Evolutionary conservation across 2,888 invertebrate genomes (phyloP).

Genomic region (Luperina nickerlii): DNA sequence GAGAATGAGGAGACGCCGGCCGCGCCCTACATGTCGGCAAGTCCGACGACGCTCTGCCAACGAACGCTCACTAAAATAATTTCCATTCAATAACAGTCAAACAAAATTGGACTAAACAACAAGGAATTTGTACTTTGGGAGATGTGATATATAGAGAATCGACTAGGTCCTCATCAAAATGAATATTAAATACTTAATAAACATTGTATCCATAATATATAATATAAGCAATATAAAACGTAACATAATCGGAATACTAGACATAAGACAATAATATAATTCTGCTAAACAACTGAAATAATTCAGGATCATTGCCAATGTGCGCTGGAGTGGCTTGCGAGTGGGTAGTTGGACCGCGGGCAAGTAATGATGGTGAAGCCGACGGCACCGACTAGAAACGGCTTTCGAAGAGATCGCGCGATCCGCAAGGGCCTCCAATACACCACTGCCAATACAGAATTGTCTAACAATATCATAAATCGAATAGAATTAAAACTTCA

Average conservation of each 20-base stretch:
- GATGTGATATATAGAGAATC: conserved; percentile 90
- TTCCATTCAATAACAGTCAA: conserved; percentile 90
- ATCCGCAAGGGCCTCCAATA: conserved; percentile 73
- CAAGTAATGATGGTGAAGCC: conserved; percentile 71
- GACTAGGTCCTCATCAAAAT: conserved; percentile 91
- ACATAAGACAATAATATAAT: conserved; percentile 85
- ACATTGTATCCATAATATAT: conserved; percentile 89
- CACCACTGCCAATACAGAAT: conserved; percentile 84
- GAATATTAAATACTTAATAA: conserved; percentile 90
- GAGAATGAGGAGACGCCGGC: conserved; percentile 66
- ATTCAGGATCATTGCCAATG: conserved; percentile 82
- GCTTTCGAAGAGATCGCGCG: conserved; percentile 65
- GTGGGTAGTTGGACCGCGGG: conserved; percentile 57
- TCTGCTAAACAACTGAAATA: conserved; percentile 90
- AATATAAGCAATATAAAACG: conserved; percentile 90
- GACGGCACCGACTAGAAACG: conserved; percentile 82
- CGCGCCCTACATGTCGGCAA: conserved; percentile 50
- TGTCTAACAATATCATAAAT: conserved; percentile 88
- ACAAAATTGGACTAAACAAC: conserved; percentile 91
- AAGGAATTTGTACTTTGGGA: conserved; percentile 91
- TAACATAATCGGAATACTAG: conserved; percentile 90
- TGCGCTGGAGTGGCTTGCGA: conserved; percentile 73
- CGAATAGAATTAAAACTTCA: conserved; percentile 87
- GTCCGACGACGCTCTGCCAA: conserved; percentile 60
- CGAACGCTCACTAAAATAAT: conserved; percentile 86